Base-by-base conservation (phyloP, 2,113 vertebrate species). In the Telmatochromis bifrenatus region DNA sequence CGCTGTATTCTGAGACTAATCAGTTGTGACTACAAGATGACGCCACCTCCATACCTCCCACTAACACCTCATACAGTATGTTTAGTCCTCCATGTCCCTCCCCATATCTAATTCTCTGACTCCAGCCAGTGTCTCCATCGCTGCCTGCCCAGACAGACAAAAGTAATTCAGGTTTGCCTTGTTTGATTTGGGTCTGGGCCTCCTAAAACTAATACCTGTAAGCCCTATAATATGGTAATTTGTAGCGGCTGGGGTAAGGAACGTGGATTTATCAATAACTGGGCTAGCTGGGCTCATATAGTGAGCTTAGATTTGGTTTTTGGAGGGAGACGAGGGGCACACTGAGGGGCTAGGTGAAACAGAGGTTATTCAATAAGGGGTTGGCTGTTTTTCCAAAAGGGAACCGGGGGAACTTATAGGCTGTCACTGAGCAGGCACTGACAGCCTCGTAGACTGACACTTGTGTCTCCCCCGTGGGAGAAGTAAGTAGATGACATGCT, bases 171-270 rank as follows among this genome's bases (percentile, higher is more conserved):
- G 81, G 82, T 87, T 85, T 83, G 79, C 77, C 83, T 37, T 77
- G 60, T 94, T 84, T 89, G 92, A 95, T 95, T 96, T 88, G 75
- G 91, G 93, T 93, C 88, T 84, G 88, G 91, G 93, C 94, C 93
- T 92, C 84, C 79, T 81, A 89, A 92, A 94, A 84, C 92, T 96
- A 95, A 96, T 95, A 94, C 95, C 93, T 90, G 87, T 96, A 96
- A 96, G 94, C 94, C 91, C 88, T 93, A 85, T 96, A 96, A 96
- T 96, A 91, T 92, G 87, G 89, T 96, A 81, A 96, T 96, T 96
- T 96, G 95, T 96, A 95, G 93, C 88, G 93, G 93, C 95, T 94
- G 93, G 92, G 75, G 82, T 87, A 88, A 88, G 85, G 91, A 91
- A 94, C 77, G 82, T 68, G 92, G 91, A 94, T 96, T 94, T 92